These are phyloP conservation scores for Ceyx melanurus DNA, from an alignment of 2,113 vertebrate species.

Conservation along the genomic window DNA sequence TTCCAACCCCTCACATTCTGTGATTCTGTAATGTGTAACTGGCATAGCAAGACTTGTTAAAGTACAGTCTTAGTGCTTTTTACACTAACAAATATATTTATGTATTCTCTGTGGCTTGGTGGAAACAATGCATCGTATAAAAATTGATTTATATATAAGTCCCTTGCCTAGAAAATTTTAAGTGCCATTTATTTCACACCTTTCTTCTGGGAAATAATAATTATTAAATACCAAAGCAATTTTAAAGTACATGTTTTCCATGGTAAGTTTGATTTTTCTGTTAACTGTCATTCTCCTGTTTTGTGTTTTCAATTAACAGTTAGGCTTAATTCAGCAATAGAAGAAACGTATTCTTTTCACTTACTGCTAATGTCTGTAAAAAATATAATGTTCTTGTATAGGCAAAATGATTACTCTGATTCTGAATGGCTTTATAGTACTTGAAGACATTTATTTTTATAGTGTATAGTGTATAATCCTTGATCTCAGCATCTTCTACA, in stretches of 20 bases:
- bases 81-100: slow-evolving; percentile 11
- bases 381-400: background rate
- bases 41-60: background rate
- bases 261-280: slow-evolving; percentile 27
- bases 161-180: slow-evolving; percentile 30
- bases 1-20: too few relatives aligned
- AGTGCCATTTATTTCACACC: background rate
- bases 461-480: background rate
- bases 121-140: background rate
- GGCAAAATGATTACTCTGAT: slow-evolving; percentile 39
- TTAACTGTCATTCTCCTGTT: background rate
- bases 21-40: background rate
- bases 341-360: background rate
- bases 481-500: background rate
- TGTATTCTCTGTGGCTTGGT: background rate
- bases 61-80: background rate
- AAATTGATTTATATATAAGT: slow-evolving; percentile 36
- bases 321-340: background rate
- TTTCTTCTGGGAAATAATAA: slow-evolving; percentile 12
- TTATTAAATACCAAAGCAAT: slow-evolving; percentile 7
- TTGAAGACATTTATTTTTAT: background rate
- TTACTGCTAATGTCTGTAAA: slow-evolving; percentile 28
- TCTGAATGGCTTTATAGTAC: background rate
- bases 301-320: slow-evolving; percentile 15
- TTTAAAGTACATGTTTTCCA: background rate